Evolutionary conservation across 2,888 invertebrate genomes (phyloP).

Genomic region (Nemoura dubitans): DNA sequence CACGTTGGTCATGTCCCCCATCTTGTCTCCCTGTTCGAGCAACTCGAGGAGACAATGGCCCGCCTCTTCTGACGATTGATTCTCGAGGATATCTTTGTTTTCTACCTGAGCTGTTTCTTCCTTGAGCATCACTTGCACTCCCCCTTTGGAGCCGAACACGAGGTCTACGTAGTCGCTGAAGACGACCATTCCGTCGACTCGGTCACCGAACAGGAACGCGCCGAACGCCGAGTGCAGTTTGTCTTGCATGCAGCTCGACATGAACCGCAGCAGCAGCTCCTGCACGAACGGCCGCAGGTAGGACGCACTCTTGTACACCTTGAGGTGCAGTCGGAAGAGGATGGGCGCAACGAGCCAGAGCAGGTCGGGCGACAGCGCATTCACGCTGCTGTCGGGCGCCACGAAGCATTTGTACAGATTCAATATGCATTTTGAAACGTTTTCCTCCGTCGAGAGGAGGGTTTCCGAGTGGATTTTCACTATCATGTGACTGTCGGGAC

Average conservation of each 20-base stretch:
- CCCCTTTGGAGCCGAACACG: conserved; percentile 52
- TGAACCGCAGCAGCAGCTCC: conserved; percentile 52
- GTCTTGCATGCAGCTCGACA: conserved; percentile 51
- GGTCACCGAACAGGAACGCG: conserved; percentile 57
- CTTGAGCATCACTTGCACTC: conserved; percentile 43
- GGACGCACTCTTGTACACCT: conserved; percentile 52
- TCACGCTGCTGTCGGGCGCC: conserved; percentile 56
- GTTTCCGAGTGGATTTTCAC: conserved; percentile 19
- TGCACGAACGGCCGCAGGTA: conserved; percentile 51
- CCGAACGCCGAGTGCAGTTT: conserved; percentile 55
- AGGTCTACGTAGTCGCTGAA: conserved; percentile 56
- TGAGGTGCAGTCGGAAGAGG: conserved; percentile 55
- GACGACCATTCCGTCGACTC: conserved; percentile 51
- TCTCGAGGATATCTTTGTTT: conserved; percentile 16
- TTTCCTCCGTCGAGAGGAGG: conserved; percentile 54
- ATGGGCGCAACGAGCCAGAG: conserved; percentile 55
- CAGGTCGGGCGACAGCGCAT: conserved; percentile 56
- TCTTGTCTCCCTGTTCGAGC: conserved; percentile 46
- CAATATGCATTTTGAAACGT: conserved; percentile 57
- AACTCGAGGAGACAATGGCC: conserved; percentile 49
- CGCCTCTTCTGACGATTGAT: conserved; percentile 43
- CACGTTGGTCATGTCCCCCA: conserved; percentile 47
- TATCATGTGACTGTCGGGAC: conserved; percentile 23
- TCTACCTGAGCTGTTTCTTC: conserved; percentile 31
- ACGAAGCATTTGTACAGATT: conserved; percentile 58